Evolutionary conservation across 2,113 vertebrate genomes (phyloP).

Genomic region (Stigmatopora nigra): DNA sequence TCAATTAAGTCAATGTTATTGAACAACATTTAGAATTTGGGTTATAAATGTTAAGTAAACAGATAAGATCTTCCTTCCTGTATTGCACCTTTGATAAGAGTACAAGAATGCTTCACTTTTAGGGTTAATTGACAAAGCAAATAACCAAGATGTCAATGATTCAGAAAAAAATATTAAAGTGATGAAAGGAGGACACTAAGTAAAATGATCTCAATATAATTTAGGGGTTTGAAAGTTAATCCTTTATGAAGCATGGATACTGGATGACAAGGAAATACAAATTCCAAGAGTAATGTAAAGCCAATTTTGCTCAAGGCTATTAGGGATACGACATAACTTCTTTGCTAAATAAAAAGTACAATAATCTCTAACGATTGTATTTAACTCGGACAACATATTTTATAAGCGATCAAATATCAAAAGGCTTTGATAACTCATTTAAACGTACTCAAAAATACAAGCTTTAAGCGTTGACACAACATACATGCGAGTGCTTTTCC

Average conservation of each 20-base stretch:
- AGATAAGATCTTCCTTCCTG: not conserved
- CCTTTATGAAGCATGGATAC: not conserved
- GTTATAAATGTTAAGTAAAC: too few species aligned
- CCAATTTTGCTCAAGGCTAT: not conserved
- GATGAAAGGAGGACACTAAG: not conserved
- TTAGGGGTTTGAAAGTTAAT: not conserved
- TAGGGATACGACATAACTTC: not conserved
- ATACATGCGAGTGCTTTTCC: not conserved
- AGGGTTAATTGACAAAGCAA: not conserved
- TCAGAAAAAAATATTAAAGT: not conserved
- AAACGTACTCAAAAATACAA: not conserved
- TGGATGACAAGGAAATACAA: not conserved
- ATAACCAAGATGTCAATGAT: not conserved
- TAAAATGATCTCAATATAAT: not conserved
- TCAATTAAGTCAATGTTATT: not conserved
- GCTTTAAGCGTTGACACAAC: not conserved
- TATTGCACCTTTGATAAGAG: not conserved
- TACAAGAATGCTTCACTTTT: not conserved
- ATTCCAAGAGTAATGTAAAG: not conserved
- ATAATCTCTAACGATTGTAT: not conserved
- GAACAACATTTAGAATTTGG: not conserved
- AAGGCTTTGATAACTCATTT: not conserved
- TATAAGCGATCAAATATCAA: not conserved
- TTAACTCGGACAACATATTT: not conserved
- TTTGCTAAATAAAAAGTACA: slow-evolving; percentile 17